Base-by-base conservation (phyloP, 2,113 vertebrate genomes). In the Petromus typicus region DNA sequence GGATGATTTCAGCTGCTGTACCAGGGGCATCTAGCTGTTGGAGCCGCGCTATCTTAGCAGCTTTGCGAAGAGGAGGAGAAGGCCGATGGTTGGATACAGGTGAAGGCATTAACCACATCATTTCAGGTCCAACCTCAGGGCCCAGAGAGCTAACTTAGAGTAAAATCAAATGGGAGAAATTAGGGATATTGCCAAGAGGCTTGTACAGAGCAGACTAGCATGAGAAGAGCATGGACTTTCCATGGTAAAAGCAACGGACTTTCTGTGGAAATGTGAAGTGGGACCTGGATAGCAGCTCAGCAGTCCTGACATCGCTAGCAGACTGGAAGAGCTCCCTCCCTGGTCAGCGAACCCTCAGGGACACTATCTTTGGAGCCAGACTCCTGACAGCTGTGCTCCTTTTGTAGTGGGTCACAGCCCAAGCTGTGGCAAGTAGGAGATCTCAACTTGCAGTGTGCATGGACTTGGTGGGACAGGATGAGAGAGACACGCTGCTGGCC, bases 1-100 rank as follows among this genome's bases (percentile, higher is more conserved):
- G 23, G 30, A 69, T 89, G 95, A 95, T 20, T 67, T 92, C 92
- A 91, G 79, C 40, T 8, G 51, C 23, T 1, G 25, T 57, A 59
- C 83, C 40, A 3, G 5, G 69, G 89, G 92, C 73, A 45, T 82
- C 13, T 32, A 45, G 82, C 13, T 32, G 43, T 1, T 2, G 20
- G 51, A 67, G 54, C 57, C 66, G 45, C 1, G 63, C 51, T 79
- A 22, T 30, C 16, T 61, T 71, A 5, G 27, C 2, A 73, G 57
- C 79, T 86, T 34, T 79, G 54, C 57, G 48, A 40, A 48, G 30
- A 86, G 57, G 43, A 40, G 79, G 57, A 64, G n/a, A n/a, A n/a
- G 63, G 43, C 5, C 17, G 27, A 73, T 14, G 79, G 86, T 23
- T 61, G 32, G 0, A 25, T 1, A 27, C 0, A 40, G 25, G 51